Evolutionary conservation across 2,888 invertebrate genomes (phyloP), one percentile per base, ranked within the genome.

Genomic region (Caenorhabditis drosophilae): DNA sequence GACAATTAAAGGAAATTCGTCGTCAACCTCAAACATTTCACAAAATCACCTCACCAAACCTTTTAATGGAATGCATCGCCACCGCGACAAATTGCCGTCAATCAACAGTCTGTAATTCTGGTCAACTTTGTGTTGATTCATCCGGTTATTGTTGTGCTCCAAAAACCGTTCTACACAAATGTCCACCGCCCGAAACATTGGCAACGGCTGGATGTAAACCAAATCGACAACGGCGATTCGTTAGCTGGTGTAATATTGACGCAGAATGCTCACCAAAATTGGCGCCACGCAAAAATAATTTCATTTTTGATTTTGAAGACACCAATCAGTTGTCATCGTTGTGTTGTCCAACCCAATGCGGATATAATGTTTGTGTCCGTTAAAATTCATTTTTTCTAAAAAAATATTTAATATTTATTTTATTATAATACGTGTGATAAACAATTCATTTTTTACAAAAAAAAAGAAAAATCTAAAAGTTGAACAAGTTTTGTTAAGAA

Each of bases 341-440:
- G 18, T 62, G 62, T 18, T 62, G 62, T 44, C 62, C 62, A 16
- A 62, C 62, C 15, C 52, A 62, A 41, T 62, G 62, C 20, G 62
- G 62, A 23, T 62, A 62, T 41, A 62, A 62, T 34, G 56, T 62
- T 27, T 62, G 62, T 48, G 53, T 57, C 15, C 52, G 56, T 23
- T 62, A 44, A 18, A 22, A n/a, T 23, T 18, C 31, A 45, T 50
- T 31, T 38, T n/a, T 16, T 46, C 16, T 50, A 50, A 25, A 35
- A 49, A 15, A n/a, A 15, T 20, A 16, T 42, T 26, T 40, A 48
- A 26, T n/a, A n/a, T n/a, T n/a, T n/a, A n/a, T n/a, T n/a, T n/a
- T n/a, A n/a, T n/a, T n/a, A n/a, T n/a, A n/a, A n/a, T n/a, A n/a
- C n/a, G n/a, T n/a, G n/a, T n/a, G n/a, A n/a, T n/a, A n/a, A n/a